Evolutionary conservation across 30 jellyfish, hydroid and myxozoan species (phyloP), one percentile per base, ranked within the genome.

Genomic region (Hydra vulgaris): DNA sequence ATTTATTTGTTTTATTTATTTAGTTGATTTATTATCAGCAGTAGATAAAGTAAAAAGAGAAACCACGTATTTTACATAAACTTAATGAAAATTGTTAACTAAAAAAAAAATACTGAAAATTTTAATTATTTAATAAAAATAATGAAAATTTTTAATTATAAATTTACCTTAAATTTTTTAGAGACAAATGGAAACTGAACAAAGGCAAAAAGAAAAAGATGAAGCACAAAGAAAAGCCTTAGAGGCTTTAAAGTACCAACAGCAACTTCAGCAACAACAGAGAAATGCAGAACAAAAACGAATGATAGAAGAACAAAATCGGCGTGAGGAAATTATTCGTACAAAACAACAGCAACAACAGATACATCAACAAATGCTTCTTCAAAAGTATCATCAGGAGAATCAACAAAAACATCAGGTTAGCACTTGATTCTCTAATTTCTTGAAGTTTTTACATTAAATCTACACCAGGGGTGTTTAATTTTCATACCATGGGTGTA

Each of bases 261-360:
- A 83, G 26, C 92, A 83, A 26, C 74, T 75, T 52, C 82, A 78
- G 72, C 95, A 83, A 67, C 92, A 82, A 81, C 94, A 82, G 74
- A 76, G 72, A 26, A 68, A 20, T 22, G 56, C 21, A 18, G 77
- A 83, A 24, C 96, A 89, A 66, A 85, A 85, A 66, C 82, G 82
- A 54, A 72, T 83, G 71, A 1, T 53, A 0, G 86, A 78, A 56
- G 95, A 78, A 69, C 95, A 84, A 23, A 81, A 69, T 25, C 21
- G 76, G 56, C 21, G 89, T 71, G 81, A 87, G 22, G 94, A 77
- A 77, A 86, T 81, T 24, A 85, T 27, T 66, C 56, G 83, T 15
- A 76, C 18, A 84, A 72, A 84, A 73, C 95, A 78, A 74, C 96
- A 83, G 73, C 89, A 84, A 25, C 93, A 85, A 76, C 97, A 84